Evolutionary conservation across 2,113 vertebrate genomes (phyloP).

Genomic region (Cervus canadensis): DNA sequence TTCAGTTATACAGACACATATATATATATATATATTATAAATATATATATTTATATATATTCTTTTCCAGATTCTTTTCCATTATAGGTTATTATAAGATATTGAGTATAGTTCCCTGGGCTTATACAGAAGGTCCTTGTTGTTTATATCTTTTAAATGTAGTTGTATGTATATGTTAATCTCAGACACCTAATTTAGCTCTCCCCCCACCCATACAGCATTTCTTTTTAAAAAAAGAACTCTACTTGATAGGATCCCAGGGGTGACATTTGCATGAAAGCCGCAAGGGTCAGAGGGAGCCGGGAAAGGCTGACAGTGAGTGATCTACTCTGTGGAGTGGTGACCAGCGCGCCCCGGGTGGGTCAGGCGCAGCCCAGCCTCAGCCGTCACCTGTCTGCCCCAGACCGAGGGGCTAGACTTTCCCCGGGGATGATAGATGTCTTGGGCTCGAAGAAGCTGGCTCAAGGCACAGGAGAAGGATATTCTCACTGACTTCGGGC

Average conservation of each 20-base stretch:
- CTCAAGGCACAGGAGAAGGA: conserved; percentile 38
- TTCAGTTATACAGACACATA: background rate
- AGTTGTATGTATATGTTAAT: background rate
- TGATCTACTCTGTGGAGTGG: background rate
- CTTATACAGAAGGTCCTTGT: background rate
- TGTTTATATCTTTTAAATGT: background rate
- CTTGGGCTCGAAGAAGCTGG: background rate
- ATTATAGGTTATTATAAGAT: background rate
- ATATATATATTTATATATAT: background rate
- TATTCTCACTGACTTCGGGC: conserved; percentile 53
- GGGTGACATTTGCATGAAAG: conserved; percentile 44
- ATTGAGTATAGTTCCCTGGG: background rate
- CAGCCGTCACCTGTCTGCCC: conserved; percentile 19
- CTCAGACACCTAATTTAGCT: background rate
- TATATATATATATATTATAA: background rate
- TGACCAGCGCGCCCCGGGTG: background rate
- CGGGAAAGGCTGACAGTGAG: background rate
- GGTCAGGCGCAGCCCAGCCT: background rate
- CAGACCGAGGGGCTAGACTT: background rate
- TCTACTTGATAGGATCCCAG: background rate
- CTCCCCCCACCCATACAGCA: background rate
- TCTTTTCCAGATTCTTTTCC: background rate
- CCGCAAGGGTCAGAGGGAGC: background rate
- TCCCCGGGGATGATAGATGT: conserved; percentile 20
- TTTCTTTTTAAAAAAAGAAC: background rate